phyloP scores from a whole-genome alignment of 2,797 vertebrate species.

The Falco biarmicus region DNA sequence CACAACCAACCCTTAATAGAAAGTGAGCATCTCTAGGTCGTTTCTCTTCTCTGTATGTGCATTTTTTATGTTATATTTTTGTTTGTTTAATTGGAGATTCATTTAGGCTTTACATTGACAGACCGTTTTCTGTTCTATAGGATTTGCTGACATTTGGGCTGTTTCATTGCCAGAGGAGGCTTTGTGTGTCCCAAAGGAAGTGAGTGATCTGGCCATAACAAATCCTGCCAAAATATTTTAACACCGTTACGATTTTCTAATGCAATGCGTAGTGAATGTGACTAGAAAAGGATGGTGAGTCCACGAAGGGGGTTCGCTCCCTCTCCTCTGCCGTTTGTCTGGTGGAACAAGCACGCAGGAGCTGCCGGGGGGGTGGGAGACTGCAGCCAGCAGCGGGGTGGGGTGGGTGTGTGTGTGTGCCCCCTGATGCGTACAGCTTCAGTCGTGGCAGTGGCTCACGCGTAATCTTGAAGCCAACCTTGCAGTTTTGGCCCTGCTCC shows the following conservation, averaged over 20 bases:
- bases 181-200: constrained; percentile 71
- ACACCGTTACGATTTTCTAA: constrained; percentile 71
- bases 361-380: constrained; percentile 1
- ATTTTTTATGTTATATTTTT: constrained; percentile 13
- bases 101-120: constrained; percentile 34
- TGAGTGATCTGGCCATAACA: constrained; percentile 73
- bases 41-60: constrained; percentile 23
- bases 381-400: neutral
- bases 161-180: constrained; percentile 71
- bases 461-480: neutral
- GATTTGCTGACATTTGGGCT: constrained; percentile 43
- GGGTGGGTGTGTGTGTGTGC: neutral
- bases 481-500: neutral
- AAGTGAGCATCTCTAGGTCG: neutral
- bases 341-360: neutral
- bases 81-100: constrained; percentile 33
- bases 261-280: constrained; percentile 68
- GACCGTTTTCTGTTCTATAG: constrained; percentile 33
- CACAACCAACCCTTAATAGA: neutral
- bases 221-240: constrained; percentile 72
- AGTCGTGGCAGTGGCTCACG: neutral
- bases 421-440: neutral
- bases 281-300: constrained; percentile 55
- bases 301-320: constrained; percentile 40
- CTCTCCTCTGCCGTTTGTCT: constrained; percentile 42